These are phyloP conservation scores for Dendroctonus ponderosae DNA, from an alignment of 1,140 invertebrate species.

Conservation along the genomic window DNA sequence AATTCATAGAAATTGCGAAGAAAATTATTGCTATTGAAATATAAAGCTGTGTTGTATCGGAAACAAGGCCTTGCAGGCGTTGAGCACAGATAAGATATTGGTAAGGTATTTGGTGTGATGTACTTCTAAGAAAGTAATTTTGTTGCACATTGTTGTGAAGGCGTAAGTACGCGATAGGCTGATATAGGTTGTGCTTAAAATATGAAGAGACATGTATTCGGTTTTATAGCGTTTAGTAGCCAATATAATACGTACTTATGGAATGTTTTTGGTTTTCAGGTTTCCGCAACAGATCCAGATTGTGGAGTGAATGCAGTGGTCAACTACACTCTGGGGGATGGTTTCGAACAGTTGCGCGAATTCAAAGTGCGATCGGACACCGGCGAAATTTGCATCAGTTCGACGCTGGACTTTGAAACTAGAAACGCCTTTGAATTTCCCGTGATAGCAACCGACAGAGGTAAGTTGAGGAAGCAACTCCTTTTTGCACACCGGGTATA, in stretches of 20 bases:
- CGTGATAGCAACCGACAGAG: constrained; percentile 91
- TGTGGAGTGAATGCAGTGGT: constrained; percentile 93
- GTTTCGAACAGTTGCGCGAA: constrained; percentile 63
- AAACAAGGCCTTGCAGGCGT: no score
- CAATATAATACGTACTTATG: constrained; percentile 4
- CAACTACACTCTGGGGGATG: constrained; percentile 84
- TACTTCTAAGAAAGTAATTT: no score
- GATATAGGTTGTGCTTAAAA: not conserved
- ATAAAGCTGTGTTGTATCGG: no score
- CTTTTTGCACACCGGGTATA: no score
- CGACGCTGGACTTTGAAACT: constrained; percentile 83
- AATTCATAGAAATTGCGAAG: no score
- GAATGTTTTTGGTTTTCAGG: constrained; percentile 60
- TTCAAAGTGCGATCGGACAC: constrained; percentile 78
- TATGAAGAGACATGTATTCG: not conserved
- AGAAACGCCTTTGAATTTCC: constrained; percentile 86
- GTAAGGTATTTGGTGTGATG: no score
- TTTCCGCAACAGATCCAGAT: constrained; percentile 90
- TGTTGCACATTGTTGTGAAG: no score
- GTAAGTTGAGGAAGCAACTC: constrained; percentile 55
- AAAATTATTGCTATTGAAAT: no score
- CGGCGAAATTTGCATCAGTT: constrained; percentile 86
- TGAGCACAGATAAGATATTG: no score
- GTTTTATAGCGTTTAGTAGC: not conserved
- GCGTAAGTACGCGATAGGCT: not conserved